These are phyloP conservation scores for Argyra leucocephala DNA, from an alignment of 2,888 invertebrate genomes.

Conservation along the genomic window DNA sequence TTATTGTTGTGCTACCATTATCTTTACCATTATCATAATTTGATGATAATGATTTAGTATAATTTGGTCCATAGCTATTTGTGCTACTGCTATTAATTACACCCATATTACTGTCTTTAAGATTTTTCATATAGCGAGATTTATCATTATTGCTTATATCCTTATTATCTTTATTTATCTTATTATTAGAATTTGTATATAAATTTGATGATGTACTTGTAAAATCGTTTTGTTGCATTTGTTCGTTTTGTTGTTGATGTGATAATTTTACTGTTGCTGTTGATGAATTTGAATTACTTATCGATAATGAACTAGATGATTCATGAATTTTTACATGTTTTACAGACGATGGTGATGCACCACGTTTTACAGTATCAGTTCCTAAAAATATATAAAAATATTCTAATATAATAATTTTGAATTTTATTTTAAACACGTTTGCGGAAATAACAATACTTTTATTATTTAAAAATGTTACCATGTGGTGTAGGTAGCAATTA, in stretches of 20 bases:
- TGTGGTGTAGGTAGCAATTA: no score
- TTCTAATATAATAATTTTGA: no score
- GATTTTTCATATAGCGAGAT: conserved; percentile 9
- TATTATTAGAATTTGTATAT: conserved; percentile 18
- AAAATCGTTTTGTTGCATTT: conserved; percentile 11
- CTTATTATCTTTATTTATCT: conserved; percentile 22
- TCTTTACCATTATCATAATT: not conserved
- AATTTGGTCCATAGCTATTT: conserved; percentile 24
- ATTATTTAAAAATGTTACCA: no score
- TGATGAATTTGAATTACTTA: conserved; percentile 28
- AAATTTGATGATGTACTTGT: conserved; percentile 13
- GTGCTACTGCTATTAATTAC: conserved; percentile 14
- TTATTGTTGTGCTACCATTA: conserved; percentile 1
- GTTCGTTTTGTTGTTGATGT: conserved; percentile 15
- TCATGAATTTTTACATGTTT: conserved; percentile 40
- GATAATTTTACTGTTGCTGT: conserved; percentile 15
- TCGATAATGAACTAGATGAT: conserved; percentile 39
- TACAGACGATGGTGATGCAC: conserved; percentile 41
- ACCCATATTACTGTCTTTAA: conserved; percentile 13
- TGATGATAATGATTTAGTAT: conserved; percentile 14
- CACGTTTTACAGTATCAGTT: conserved; percentile 44
- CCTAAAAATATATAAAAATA: conserved; percentile 29
- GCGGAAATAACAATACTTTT: no score
- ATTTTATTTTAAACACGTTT: no score
- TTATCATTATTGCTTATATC: conserved; percentile 20